Base-by-base conservation (phyloP, 2,113 vertebrate genomes). In the Brevimyrus niger region DNA sequence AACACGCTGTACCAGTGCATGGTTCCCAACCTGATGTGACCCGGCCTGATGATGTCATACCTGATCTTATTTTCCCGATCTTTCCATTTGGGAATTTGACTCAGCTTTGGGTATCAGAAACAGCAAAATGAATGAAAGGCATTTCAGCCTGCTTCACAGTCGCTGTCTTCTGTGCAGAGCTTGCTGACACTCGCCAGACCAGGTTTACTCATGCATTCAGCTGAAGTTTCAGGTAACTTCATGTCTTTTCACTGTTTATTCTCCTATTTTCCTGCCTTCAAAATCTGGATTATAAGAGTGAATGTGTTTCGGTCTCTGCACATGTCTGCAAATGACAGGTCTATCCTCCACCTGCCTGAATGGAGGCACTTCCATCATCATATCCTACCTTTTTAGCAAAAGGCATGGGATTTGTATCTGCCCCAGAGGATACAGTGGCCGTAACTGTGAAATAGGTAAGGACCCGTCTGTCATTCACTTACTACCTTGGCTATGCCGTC, bases 361-460 rank as follows among this genome's bases (percentile, higher is more conserved):
- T 0, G 94, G 95, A 31, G 95, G 94, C 17, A 89, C 55, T 0
- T 93, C 94, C 0, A 19, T 95, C 19, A 35, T 13, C 50, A 35
- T 87, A 35, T 31, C 89, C 0, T 85, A 91, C 1, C 0, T 92
- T 88, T 35, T 17, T 0, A 58, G 83, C 0, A 90, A 90, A 0
- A 51, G 91, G 1, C 93, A 92, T 91, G 65, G 93, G 87, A 91
- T 94, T 50, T 95, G 95, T 65, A 0, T 92, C 87, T 96, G 95
- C 80, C 23, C 91, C 1, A 90, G 91, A 0, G 91, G 90, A 0
- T 95, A 93, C 27, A 88, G 86, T 8, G 95, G 95, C 17, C 47
- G 2, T 3, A 86, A 0, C n/a, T 96, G 95, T 91, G 94, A 95
- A 76, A 93, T 11, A 50, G 93, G 95, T 95, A 3, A 89, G 90